Percentiles rank a stretch among this genome's conserved stretches.
Conservation (phyloP, 1,140 invertebrate genomes). For the Cyclina sinensis region DNA sequence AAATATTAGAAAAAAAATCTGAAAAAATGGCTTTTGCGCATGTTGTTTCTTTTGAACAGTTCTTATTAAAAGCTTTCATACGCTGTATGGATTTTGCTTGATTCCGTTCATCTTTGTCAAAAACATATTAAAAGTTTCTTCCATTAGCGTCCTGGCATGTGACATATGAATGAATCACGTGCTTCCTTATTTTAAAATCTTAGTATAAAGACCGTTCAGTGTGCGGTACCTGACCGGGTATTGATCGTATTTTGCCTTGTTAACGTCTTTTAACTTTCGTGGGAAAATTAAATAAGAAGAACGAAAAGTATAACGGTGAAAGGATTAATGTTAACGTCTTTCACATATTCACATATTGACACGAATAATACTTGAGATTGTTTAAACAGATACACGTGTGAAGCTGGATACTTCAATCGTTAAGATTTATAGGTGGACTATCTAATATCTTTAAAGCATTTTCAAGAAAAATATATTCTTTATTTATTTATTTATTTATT, state of each 20-base stretch:
- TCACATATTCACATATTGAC: too few relatives aligned
- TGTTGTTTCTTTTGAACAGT: conserved; percentile 20
- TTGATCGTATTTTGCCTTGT: background rate
- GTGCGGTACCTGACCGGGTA: background rate
- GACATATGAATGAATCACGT: background rate
- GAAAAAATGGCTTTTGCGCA: background rate
- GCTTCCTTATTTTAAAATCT: background rate
- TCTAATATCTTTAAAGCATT: too few relatives aligned
- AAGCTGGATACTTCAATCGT: too few relatives aligned
- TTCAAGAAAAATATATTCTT: too few relatives aligned
- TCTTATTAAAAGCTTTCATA: conserved; percentile 13
- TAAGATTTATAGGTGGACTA: too few relatives aligned
- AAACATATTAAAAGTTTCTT: conserved; percentile 17
- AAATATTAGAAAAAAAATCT: background rate
- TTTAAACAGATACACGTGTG: too few relatives aligned
- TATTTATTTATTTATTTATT: too few relatives aligned
- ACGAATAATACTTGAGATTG: too few relatives aligned
- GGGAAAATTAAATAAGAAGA: conserved; percentile 15
- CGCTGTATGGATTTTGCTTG: conserved; percentile 11
- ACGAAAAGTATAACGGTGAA: too few relatives aligned
- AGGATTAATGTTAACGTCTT: too few relatives aligned
- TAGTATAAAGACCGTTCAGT: conserved; percentile 32
- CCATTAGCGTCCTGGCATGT: background rate
- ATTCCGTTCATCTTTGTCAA: background rate
- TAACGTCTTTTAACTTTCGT: background rate